Evolutionary conservation across 1,140 invertebrate genomes (phyloP).

Genomic region (Atta cephalotes): DNA sequence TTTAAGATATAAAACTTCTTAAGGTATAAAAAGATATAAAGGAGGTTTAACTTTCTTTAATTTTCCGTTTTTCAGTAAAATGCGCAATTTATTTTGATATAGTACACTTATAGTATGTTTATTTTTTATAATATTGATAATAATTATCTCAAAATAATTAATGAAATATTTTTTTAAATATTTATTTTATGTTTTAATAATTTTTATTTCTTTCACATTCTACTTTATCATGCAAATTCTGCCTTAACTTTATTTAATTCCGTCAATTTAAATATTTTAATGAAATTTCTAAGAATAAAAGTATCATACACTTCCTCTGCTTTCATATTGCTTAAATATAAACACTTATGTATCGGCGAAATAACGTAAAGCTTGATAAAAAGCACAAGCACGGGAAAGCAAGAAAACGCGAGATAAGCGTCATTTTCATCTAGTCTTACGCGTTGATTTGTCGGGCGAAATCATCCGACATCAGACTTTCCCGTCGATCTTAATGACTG

Average conservation of each 20-base stretch:
- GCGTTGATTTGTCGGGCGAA: conserved; percentile 52
- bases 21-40: neutral
- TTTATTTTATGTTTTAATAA: neutral
- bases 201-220: neutral
- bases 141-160: too few relatives aligned
- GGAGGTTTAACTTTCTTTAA: too few relatives aligned
- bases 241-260: neutral
- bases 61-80: too few relatives aligned
- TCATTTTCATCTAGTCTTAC: conserved; percentile 54
- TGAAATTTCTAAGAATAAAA: neutral
- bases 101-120: too few relatives aligned
- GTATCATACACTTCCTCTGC: neutral
- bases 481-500: conserved; percentile 76
- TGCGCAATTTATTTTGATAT: too few relatives aligned
- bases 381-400: conserved; percentile 27
- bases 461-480: conserved; percentile 54
- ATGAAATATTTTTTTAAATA: too few relatives aligned
- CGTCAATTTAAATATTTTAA: neutral
- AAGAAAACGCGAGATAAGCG: conserved; percentile 65
- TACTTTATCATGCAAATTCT: neutral
- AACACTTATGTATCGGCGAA: neutral
- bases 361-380: neutral
- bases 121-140: too few relatives aligned
- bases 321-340: neutral
- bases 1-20: neutral